phyloP scores from a whole-genome alignment of 2,113 vertebrate species.

The Brachyhypopomus occidentalis region DNA sequence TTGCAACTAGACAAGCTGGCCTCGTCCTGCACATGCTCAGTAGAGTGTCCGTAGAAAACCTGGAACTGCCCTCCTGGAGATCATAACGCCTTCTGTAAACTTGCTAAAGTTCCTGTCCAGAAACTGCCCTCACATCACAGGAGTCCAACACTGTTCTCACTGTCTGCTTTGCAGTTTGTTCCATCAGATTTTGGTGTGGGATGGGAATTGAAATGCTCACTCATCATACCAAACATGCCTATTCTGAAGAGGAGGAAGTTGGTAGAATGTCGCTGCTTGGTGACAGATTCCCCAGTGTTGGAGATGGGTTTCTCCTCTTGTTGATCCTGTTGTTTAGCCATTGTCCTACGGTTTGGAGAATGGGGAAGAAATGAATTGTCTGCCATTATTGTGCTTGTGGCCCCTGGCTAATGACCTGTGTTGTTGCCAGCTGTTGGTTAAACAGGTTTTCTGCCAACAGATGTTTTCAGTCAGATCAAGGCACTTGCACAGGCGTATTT shows the following conservation, averaged over 20 bases:
- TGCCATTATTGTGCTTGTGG: constrained; percentile 6
- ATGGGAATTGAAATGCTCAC: neutral
- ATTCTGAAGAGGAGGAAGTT: neutral
- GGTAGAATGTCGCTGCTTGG: neutral
- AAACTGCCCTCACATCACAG: neutral
- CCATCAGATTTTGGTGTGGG: neutral
- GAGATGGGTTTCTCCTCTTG: neutral
- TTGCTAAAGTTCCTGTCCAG: neutral
- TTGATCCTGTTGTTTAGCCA: neutral
- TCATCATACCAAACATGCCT: neutral
- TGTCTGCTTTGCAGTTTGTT: constrained; percentile 1
- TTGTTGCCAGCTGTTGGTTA: neutral
- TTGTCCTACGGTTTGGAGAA: neutral
- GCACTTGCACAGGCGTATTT: constrained; percentile 58
- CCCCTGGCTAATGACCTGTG: neutral
- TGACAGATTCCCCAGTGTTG: neutral
- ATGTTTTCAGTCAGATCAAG: constrained; percentile 62
- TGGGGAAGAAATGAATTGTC: neutral
- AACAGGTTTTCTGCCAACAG: constrained; percentile 33
- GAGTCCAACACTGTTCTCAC: neutral
- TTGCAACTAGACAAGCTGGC: neutral
- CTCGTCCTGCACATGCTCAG: neutral
- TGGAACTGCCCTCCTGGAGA: neutral
- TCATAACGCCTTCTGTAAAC: neutral
- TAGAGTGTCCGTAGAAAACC: neutral